Conservation (phyloP, 2,113 vertebrate species). For the Rattus rattus region DNA sequence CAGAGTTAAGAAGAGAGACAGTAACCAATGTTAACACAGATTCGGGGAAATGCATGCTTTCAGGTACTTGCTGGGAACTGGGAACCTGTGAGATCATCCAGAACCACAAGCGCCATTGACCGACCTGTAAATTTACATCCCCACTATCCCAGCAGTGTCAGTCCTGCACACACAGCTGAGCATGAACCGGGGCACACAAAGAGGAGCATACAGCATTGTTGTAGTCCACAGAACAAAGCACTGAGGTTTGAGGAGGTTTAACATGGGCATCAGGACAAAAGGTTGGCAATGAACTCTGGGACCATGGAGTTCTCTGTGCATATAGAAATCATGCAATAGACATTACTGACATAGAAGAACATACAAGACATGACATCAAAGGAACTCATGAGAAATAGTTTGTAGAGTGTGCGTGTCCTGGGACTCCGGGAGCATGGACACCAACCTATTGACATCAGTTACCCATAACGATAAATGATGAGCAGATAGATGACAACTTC, state of each 20-base stretch:
- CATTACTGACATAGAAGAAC: background rate
- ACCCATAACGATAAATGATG: background rate
- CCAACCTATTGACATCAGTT: background rate
- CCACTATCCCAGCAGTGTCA: background rate
- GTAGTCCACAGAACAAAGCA: background rate
- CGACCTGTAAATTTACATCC: background rate
- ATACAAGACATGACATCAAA: background rate
- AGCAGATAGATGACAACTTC: background rate
- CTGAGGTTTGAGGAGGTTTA: background rate
- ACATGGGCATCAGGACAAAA: background rate
- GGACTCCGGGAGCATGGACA: background rate
- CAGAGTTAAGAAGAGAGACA: constrained; percentile 21
- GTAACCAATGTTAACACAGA: constrained; percentile 16
- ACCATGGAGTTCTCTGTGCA: background rate
- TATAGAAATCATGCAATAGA: background rate
- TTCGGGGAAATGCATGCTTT: background rate
- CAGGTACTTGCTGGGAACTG: background rate
- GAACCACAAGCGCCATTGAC: background rate
- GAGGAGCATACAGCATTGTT: background rate
- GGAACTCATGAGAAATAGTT: constrained; percentile 2
- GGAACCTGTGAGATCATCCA: background rate
- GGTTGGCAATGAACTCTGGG: background rate
- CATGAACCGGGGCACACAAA: background rate
- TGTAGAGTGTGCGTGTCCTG: background rate
- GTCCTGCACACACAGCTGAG: background rate